Evolutionary conservation across 1,140 invertebrate species (phyloP), one percentile per base, ranked within the genome.

Genomic region (Hetaerina americana): DNA sequence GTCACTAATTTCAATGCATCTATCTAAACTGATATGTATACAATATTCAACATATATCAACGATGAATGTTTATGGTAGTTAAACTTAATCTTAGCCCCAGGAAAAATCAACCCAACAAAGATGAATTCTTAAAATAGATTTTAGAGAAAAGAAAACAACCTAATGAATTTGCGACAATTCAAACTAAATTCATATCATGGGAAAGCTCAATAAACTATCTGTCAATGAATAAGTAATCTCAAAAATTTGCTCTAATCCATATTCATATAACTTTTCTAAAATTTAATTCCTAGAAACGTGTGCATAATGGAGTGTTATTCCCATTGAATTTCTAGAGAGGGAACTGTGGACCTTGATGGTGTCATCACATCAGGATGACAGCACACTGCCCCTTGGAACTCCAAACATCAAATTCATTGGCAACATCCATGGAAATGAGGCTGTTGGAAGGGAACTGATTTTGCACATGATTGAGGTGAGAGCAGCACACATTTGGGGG

Each of bases 331-430:
- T 73, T 73, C 29, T 71, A 85, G 84, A 82, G 66, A 79, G 83
- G 71, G 82, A 87, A 27, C 79, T 89, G 26, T 87, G 85, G 86
- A 87, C 87, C 8, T 76, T 88, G 75, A 82, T 87, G 74, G 80
- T 89, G 6, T 82, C 85, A 0, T 83, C 79, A 76, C n/a, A n/a
- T n/a, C n/a, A n/a, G n/a, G 80, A 75, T 73, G 81, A 73, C 28
- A 77, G 76, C 77, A 80, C 78, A 77, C 82, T 81, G 72, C 80
- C 78, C 76, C 77, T 86, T 29, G 79, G 81, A 15, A 79, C 83
- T 28, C 85, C 85, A 25, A 84, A 86, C 75, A 82, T 86, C 5
- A 86, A 87, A 78, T 80, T 84, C 26, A 79, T 87, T 24, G 85
- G 81, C 31, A 86, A 86, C 74, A 85, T 86, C 76, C 85, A 87